Conservation (phyloP, 2,113 vertebrate genomes). For the Stictonetta naevosa region DNA sequence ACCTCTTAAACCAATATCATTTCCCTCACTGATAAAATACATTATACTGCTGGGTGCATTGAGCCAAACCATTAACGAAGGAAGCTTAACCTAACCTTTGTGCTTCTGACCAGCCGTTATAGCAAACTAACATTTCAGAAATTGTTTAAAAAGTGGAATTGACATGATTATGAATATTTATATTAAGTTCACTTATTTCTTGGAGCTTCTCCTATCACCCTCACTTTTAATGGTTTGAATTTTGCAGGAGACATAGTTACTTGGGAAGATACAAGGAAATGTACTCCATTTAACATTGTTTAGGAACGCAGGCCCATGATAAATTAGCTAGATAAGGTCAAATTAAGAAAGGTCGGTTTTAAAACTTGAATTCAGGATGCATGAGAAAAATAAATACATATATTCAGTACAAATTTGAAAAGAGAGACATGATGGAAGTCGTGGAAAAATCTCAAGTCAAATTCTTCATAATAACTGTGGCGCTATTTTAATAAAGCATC, state of each 20-base stretch:
- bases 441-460: background rate
- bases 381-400: background rate
- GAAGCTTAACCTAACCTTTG: conserved; percentile 82
- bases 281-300: conserved; percentile 38
- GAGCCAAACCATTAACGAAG: conserved; percentile 81
- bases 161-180: conserved; percentile 81
- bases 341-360: conserved; percentile 33
- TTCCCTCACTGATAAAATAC: conserved; percentile 92
- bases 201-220: conserved; percentile 63
- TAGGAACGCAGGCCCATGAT: background rate
- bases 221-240: conserved; percentile 62
- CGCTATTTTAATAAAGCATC: background rate
- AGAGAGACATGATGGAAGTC: background rate
- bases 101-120: conserved; percentile 72
- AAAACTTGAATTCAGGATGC: conserved; percentile 9
- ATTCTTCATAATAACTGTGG: background rate
- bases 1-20: conserved; percentile 92
- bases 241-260: conserved; percentile 57
- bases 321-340: conserved; percentile 56
- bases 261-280: conserved; percentile 10
- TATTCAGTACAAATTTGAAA: background rate
- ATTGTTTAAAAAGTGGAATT: conserved; percentile 75
- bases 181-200: conserved; percentile 73
- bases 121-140: conserved; percentile 75
- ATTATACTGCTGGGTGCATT: conserved; percentile 86